Base-by-base conservation (phyloP, 1,140 invertebrate species). In the Orussus abietinus region DNA sequence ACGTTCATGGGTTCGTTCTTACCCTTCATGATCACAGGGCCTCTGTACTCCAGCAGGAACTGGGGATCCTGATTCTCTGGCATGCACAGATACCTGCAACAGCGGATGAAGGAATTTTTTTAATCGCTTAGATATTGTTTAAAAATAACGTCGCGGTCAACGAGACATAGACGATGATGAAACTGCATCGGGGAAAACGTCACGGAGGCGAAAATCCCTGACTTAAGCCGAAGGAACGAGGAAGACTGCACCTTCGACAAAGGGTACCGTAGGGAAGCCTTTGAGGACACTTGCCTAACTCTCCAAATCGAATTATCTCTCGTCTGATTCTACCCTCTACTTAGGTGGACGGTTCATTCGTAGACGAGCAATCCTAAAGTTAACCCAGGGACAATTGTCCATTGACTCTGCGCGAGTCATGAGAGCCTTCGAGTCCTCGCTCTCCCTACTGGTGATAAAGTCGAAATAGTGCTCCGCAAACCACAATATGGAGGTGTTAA, bases 1-100 rank as follows among this genome's bases (percentile, higher is more conserved):
- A 92, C 90, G 56, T 93, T 83, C 92, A 97, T 97, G 2, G 93
- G 92, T 47, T 92, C 88, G 1, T 87, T 85, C 72, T 92, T 93
- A 19, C 93, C 94, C 73, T 96, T 95, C 91, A 95, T 97, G n/a
- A 69, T 66, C 2, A 96, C 83, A 22, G 87, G 85, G 4, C 93
- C 94, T 44, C 93, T 80, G 59, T 90, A 88, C 14, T 88, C 85
- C 53, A 97, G 82, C 40, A 88, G 71, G 65, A 96, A 96, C 46
- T 86, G 81, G 3, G 86, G 83, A 63, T 96, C 90, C 53, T 78
- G 80, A 70, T 95, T 95, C 53, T 92, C 84, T 12, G 85, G 80
- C 53, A 84, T 73, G 60, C 83, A 85, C 1, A 96, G 75, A 51
- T 86, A 86, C 49, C 92, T 96, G 75, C 10, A 82, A 81, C 60